A percentile compares a stretch with the other conserved stretches of the same genome.
phyloP scores from a whole-genome alignment of 2,888 invertebrate species.

The Abrostola triplasia region DNA sequence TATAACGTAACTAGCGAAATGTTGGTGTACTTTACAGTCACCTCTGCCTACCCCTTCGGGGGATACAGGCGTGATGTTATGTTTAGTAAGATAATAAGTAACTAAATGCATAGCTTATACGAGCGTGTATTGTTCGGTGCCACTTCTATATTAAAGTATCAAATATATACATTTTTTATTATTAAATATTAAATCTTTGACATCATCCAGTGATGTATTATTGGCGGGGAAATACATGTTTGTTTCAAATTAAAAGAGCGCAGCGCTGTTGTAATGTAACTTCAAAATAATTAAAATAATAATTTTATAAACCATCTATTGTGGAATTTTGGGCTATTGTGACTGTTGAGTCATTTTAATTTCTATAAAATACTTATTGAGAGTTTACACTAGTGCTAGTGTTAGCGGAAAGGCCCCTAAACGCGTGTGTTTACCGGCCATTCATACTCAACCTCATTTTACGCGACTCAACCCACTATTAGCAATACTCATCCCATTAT shows the following conservation, averaged over 20 bases:
- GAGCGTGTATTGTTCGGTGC: constrained; percentile 48
- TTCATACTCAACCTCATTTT: constrained; percentile 8
- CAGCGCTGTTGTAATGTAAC: constrained; percentile 42
- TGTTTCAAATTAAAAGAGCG: constrained; percentile 30
- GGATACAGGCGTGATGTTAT: not conserved
- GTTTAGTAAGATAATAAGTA: constrained; percentile 5
- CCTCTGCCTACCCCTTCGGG: not conserved
- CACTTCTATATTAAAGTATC: constrained; percentile 55
- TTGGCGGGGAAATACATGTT: constrained; percentile 47
- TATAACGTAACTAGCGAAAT: too few relatives aligned
- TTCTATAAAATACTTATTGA: constrained; percentile 39
- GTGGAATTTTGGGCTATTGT: constrained; percentile 33
- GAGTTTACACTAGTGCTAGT: constrained; percentile 38
- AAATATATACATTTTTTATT: constrained; percentile 64
- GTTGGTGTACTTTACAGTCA: too few relatives aligned
- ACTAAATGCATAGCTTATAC: constrained; percentile 51
- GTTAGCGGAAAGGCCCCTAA: constrained; percentile 53
- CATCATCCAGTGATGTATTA: constrained; percentile 55
- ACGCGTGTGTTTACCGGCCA: constrained; percentile 28
- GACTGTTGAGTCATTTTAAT: constrained; percentile 31
- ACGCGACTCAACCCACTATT: not conserved
- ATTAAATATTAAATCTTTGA: constrained; percentile 55
- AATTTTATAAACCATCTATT: constrained; percentile 16
- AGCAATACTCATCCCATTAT: not conserved
- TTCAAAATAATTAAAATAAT: constrained; percentile 8